Percentiles rank a stretch among this genome's conserved stretches.
These are phyloP conservation scores for Microctenopoma stevenorrisi DNA, from an alignment of 2,797 vertebrate species.

Conservation along the genomic window DNA sequence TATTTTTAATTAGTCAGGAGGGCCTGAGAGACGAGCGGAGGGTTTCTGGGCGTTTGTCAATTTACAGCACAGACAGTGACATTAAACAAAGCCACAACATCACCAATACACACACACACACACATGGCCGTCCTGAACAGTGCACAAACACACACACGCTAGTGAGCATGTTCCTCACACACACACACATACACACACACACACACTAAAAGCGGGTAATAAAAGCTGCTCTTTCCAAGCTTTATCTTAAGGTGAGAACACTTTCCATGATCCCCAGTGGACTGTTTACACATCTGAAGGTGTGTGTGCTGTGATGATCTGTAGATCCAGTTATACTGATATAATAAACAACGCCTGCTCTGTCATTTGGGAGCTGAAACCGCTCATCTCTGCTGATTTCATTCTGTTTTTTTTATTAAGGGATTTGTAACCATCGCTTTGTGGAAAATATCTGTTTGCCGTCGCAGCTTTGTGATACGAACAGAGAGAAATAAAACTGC, in stretches of 20 bases:
- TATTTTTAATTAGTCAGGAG: conserved; percentile 68
- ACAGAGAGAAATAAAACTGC: conserved; percentile 33
- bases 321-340: conserved; percentile 40
- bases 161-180: neutral
- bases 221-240: neutral
- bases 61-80: conserved; percentile 62
- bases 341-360: conserved; percentile 51
- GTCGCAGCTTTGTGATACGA: conserved; percentile 3
- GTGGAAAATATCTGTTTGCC: conserved; percentile 15
- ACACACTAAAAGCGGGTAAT: conserved; percentile 2
- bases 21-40: conserved; percentile 18
- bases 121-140: conserved; percentile 24
- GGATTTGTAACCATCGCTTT: conserved; percentile 39
- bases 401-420: conserved; percentile 49
- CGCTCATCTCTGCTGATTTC: conserved; percentile 18
- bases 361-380: conserved; percentile 38
- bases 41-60: conserved; percentile 45
- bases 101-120: neutral
- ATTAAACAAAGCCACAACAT: conserved; percentile 59
- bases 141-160: neutral
- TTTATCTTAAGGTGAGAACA: conserved; percentile 5
- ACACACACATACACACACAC: conserved; percentile 4
- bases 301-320: conserved; percentile 29
- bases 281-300: neutral
- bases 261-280: neutral